Evolutionary conservation across 1,140 invertebrate genomes (phyloP).

Genomic region (Metopolophium dirhodum): DNA sequence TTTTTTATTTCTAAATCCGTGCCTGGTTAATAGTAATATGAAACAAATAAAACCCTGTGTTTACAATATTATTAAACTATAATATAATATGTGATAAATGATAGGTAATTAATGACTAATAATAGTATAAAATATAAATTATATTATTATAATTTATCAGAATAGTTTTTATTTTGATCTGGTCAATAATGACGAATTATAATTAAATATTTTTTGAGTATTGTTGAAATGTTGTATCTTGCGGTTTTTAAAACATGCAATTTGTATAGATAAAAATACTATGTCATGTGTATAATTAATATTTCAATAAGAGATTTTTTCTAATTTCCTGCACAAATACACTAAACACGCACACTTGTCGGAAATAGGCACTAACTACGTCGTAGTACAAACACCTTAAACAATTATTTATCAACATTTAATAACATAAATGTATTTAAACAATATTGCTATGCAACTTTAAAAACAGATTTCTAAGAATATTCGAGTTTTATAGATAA

Average conservation of each 20-base stretch:
- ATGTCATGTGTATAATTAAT: neutral
- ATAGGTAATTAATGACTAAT: neutral
- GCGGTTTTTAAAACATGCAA: neutral
- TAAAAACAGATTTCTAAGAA: neutral
- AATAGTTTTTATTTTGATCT: neutral
- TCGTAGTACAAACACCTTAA: neutral
- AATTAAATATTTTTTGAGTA: too few species aligned
- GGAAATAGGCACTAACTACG: neutral
- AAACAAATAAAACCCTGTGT: too few species aligned
- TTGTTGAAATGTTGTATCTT: neutral
- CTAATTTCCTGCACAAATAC: neutral
- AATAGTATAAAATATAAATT: neutral
- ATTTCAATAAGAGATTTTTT: neutral
- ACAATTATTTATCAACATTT: slow-evolving; percentile 6
- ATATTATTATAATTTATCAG: neutral
- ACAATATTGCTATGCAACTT: neutral
- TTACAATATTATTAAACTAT: too few species aligned
- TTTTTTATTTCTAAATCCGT: too few species aligned
- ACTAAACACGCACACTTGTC: neutral
- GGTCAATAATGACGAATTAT: neutral
- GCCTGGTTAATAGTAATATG: too few species aligned
- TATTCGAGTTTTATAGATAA: neutral
- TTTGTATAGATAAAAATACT: neutral
- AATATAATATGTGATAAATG: too few species aligned
- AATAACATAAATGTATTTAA: neutral